Evolutionary conservation across 2,888 invertebrate genomes (phyloP).

Genomic region (Cryptophagus acutangulus): DNA sequence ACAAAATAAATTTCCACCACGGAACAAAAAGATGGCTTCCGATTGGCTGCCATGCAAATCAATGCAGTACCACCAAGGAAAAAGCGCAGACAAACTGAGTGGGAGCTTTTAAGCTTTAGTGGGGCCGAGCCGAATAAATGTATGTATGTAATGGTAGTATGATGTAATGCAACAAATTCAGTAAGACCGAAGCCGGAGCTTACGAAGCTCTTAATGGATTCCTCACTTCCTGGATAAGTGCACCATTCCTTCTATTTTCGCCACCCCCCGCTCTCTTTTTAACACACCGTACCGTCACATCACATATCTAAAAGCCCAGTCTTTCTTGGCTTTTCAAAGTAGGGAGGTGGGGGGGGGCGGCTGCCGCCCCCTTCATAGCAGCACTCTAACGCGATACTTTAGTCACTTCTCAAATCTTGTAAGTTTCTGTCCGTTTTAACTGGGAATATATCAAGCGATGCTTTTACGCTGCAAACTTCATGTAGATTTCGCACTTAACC

Average conservation of each 20-base stretch:
- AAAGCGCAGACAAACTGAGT: neutral
- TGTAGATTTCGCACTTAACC: constrained; percentile 36
- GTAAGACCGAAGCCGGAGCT: constrained; percentile 34
- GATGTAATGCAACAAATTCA: constrained; percentile 31
- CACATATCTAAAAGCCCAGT: constrained; percentile 39
- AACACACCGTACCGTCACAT: constrained; percentile 30
- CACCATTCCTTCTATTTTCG: constrained; percentile 23
- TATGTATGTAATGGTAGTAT: constrained; percentile 27
- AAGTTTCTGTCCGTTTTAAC: constrained; percentile 41
- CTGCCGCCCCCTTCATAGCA: no score
- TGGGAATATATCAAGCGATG: constrained; percentile 36
- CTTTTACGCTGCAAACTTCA: constrained; percentile 33
- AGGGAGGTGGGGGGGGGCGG: no score
- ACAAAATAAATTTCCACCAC: no score
- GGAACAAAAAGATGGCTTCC: no score
- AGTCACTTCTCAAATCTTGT: constrained; percentile 38
- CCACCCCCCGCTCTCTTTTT: constrained; percentile 19
- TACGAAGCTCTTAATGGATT: constrained; percentile 39
- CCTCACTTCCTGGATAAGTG: constrained; percentile 41
- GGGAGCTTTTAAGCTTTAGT: constrained; percentile 2
- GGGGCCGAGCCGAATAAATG: constrained; percentile 4
- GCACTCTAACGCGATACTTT: constrained; percentile 8
- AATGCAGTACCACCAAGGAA: no score
- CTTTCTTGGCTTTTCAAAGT: constrained; percentile 38
- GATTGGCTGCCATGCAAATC: no score